These are phyloP conservation scores for Poeciliopsis gracilis DNA, from an alignment of 2,797 vertebrate species.

Conservation along the genomic window DNA sequence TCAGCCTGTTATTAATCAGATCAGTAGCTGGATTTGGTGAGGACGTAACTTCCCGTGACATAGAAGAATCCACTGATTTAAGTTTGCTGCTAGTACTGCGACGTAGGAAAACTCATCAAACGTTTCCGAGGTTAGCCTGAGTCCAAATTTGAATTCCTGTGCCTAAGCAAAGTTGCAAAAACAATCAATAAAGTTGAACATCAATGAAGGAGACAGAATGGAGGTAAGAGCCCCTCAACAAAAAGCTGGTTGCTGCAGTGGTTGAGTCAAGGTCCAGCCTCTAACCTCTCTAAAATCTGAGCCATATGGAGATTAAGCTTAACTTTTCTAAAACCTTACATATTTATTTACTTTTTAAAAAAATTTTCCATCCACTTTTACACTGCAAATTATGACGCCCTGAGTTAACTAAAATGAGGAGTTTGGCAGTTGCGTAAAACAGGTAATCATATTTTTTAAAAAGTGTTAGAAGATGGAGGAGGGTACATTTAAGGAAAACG, in stretches of 20 bases:
- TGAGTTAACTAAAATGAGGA: slow-evolving; percentile 1
- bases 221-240: neutral
- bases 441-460: slow-evolving; percentile 3
- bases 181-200: neutral
- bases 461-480: slow-evolving; percentile 44
- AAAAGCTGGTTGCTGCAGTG: neutral
- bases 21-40: no score
- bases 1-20: no score
- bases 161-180: neutral
- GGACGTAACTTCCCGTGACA: no score
- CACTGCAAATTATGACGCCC: neutral
- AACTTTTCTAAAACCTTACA: neutral
- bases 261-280: neutral
- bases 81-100: no score
- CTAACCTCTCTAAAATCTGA: neutral
- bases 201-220: neutral
- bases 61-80: no score
- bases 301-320: neutral
- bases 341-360: neutral
- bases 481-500: slow-evolving; percentile 34
- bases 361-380: neutral
- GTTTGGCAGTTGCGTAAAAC: slow-evolving; percentile 25
- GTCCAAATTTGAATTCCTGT: neutral
- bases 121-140: neutral
- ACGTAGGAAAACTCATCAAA: neutral